Evolutionary conservation across 2,113 vertebrate species (phyloP).

Genomic region (Stictonetta naevosa): DNA sequence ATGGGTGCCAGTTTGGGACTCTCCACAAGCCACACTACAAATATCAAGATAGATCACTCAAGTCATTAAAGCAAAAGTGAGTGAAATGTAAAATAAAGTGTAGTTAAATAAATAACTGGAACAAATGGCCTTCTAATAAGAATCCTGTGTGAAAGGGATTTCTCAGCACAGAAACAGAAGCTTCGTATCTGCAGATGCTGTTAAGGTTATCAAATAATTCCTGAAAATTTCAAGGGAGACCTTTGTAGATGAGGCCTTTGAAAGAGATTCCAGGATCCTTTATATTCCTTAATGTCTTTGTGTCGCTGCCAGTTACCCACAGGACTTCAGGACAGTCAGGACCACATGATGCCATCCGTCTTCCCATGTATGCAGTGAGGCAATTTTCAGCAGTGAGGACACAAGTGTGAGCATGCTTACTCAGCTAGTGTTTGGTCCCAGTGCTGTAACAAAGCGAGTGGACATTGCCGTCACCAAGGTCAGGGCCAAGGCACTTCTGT

Average conservation of each 20-base stretch:
- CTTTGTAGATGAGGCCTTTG: background rate
- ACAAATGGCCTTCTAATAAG: background rate
- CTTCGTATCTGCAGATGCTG: background rate
- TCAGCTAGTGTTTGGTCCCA: background rate
- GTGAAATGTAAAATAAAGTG: background rate
- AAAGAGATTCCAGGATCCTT: background rate
- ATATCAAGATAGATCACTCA: background rate
- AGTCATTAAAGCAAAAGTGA: background rate
- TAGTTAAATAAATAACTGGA: background rate
- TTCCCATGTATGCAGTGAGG: background rate
- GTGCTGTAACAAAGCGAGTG: rapidly evolving
- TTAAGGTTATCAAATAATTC: background rate
- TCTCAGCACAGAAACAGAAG: background rate
- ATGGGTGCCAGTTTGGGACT: rapidly evolving
- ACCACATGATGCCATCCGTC: background rate
- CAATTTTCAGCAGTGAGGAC: background rate
- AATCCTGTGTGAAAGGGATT: background rate
- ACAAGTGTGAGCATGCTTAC: background rate
- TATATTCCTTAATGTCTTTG: background rate
- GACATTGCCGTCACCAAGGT: background rate
- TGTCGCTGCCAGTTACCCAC: background rate
- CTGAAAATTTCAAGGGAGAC: background rate
- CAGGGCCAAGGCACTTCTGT: background rate
- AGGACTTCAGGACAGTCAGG: background rate
- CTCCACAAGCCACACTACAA: background rate